These are phyloP conservation scores for Augochlora pura DNA, from an alignment of 1,140 invertebrate genomes.

Conservation along the genomic window DNA sequence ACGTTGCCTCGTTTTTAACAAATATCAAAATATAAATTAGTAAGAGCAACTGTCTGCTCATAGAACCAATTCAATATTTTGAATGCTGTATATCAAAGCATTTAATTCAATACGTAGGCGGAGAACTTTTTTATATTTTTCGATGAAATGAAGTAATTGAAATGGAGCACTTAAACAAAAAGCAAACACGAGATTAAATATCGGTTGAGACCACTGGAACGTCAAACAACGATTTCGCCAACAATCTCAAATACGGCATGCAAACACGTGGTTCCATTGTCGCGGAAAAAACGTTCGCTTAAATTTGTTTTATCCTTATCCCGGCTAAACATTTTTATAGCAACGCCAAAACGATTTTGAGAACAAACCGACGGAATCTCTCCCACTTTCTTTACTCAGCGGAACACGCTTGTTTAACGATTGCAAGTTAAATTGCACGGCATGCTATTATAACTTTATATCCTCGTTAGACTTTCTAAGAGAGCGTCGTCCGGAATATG, in stretches of 20 bases:
- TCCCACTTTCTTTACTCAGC: too few species aligned
- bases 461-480: constrained; percentile 52
- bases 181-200: not conserved
- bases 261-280: not conserved
- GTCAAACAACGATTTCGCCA: not conserved
- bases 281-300: not conserved
- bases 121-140: too few species aligned
- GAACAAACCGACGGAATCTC: not conserved
- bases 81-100: too few species aligned
- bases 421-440: constrained; percentile 52
- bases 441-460: constrained; percentile 61
- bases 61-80: too few species aligned
- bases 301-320: constrained; percentile 27
- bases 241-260: not conserved
- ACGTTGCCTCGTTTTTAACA: too few species aligned
- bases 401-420: constrained; percentile 51
- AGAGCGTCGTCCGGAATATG: constrained; percentile 38
- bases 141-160: too few species aligned
- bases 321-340: constrained; percentile 22
- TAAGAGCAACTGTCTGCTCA: too few species aligned
- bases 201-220: not conserved
- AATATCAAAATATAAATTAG: too few species aligned
- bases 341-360: not conserved
- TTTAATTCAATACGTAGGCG: too few species aligned
- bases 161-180: too few species aligned